Base-by-base conservation (phyloP, 2,888 invertebrate species). In the Mesorhabditis sp. region DNA sequence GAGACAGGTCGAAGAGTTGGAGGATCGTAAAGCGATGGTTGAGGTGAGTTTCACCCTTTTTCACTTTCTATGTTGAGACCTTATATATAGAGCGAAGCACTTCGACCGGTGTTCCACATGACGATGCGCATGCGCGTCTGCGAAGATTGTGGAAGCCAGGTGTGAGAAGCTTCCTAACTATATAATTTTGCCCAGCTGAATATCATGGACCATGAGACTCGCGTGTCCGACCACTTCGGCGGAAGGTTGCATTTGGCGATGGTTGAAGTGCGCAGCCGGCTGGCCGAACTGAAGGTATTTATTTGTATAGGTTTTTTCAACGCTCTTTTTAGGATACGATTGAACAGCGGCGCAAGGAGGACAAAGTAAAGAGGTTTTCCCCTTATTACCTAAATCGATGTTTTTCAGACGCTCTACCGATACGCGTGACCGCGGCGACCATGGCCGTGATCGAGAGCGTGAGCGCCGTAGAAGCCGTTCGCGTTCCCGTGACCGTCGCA, bases 181-280 rank as follows among this genome's bases (percentile, higher is more conserved):
- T 28, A 28, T 28, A 28, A 28, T 28, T 28, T 28, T 28, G 78
- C 78, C 3, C 78, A 78, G 67, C 90, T 98, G 78, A 85, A 98
- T 72, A 97, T 99, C 80, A 95, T 98, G 87, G 98, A 98, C 87
- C 98, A 99, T 87, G 98, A 98, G 86, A 90, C 96, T 67, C 92
- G 98, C 64, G 89, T 98, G 72, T 97, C 98, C 43, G 98, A 99
- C 88, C 98, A 98, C 88, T 98, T 98, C 87, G 98, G 98, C 65
- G 98, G 98, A 58, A 98, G 98, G 88, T 90, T 98, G 74, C 98
- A 99, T 89, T 90, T 98, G 76, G 98, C 98, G 13, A 99, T 98
- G 87, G 96, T 99, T 83, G 93, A 93, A 81, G 96, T 98, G 80
- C 90, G 98, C 45, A 95, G 96, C 82, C 95, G 95, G 87, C 89